These are phyloP conservation scores for Cochlearius cochlearius DNA, from an alignment of 2,113 vertebrate species.

Conservation along the genomic window DNA sequence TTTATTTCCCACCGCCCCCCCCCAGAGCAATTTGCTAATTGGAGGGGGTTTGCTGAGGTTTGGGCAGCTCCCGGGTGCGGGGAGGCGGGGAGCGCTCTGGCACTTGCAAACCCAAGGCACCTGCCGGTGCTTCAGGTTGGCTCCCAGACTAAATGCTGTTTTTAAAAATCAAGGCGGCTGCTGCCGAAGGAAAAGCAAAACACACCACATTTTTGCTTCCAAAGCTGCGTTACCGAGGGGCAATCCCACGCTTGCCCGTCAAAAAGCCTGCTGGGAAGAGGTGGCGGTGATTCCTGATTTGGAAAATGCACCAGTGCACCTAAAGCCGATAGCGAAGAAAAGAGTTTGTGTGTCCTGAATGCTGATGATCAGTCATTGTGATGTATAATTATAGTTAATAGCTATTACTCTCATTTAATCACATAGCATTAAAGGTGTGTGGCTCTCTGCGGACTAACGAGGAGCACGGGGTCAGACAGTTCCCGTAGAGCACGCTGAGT, in stretches of 20 bases:
- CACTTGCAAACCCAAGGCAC: neutral
- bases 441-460: neutral
- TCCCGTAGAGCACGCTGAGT: neutral
- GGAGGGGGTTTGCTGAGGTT: neutral
- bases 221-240: neutral
- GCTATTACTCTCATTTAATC: neutral
- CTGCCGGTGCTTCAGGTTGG: neutral
- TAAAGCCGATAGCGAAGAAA: neutral
- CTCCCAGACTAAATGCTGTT: neutral
- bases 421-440: neutral
- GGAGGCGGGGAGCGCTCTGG: neutral
- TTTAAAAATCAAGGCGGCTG: neutral
- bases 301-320: neutral
- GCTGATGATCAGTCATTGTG: neutral
- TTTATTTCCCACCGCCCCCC: too few species aligned
- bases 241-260: neutral
- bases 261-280: neutral
- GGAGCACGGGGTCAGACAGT: neutral
- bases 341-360: neutral
- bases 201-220: accelerated
- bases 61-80: neutral
- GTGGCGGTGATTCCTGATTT: neutral
- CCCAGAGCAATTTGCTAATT: neutral
- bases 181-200: neutral
- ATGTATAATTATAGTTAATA: neutral